Conservation (phyloP, 2,888 invertebrate genomes). For the Sphecodes monilicornis region DNA sequence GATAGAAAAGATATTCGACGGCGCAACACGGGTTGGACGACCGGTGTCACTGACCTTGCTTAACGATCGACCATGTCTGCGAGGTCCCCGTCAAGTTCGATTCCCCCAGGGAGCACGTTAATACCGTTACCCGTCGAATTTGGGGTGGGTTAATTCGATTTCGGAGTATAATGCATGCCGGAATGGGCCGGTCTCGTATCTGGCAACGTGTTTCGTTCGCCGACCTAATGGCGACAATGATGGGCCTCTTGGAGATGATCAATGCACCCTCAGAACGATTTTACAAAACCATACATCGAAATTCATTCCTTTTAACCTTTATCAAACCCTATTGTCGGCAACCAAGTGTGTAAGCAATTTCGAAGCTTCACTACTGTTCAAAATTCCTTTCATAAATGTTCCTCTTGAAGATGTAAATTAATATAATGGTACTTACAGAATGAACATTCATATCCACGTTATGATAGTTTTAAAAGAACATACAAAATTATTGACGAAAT, state of each 20-base stretch:
- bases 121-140: conserved; percentile 45
- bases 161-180: conserved; percentile 19
- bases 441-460: too few species aligned
- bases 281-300: not conserved
- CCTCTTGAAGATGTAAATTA: too few species aligned
- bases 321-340: not conserved
- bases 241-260: not conserved
- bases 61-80: conserved; percentile 73
- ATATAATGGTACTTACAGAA: too few species aligned
- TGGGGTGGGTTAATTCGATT: conserved; percentile 33
- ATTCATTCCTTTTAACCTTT: not conserved
- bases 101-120: conserved; percentile 40
- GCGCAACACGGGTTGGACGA: conserved; percentile 71
- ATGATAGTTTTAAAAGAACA: too few species aligned
- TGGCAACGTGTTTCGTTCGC: not conserved
- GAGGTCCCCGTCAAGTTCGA: conserved; percentile 42
- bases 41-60: conserved; percentile 78
- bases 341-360: not conserved
- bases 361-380: too few species aligned
- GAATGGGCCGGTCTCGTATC: conserved; percentile 5
- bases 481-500: too few species aligned
- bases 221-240: conserved; percentile 7
- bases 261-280: not conserved
- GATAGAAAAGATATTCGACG: conserved; percentile 64
- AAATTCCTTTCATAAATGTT: too few species aligned